Conservation (phyloP, 1,140 invertebrate genomes). For the Sinella curviseta region DNA sequence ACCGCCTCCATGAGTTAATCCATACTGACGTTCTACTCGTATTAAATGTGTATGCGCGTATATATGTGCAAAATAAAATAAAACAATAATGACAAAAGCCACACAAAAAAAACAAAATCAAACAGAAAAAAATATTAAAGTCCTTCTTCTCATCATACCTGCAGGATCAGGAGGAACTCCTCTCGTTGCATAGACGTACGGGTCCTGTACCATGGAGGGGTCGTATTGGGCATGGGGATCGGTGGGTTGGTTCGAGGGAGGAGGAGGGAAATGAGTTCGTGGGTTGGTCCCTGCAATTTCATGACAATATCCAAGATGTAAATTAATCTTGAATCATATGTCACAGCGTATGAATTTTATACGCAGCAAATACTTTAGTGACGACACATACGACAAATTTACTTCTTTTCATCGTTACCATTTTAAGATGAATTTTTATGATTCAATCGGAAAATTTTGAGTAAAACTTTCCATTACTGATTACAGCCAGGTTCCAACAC, state of each 20-base stretch:
- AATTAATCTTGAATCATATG: too few relatives aligned
- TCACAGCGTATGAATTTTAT: too few relatives aligned
- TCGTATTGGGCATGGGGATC: constrained; percentile 31
- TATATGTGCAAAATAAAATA: constrained; percentile 17
- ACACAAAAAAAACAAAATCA: not conserved
- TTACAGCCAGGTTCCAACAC: too few relatives aligned
- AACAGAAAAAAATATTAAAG: not conserved
- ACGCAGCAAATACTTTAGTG: too few relatives aligned
- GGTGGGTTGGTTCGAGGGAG: constrained; percentile 27
- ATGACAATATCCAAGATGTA: too few relatives aligned
- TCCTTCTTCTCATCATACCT: too few relatives aligned
- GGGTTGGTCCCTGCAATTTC: constrained; percentile 48
- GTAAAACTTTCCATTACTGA: too few relatives aligned
- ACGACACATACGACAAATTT: too few relatives aligned
- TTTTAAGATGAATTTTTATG: too few relatives aligned
- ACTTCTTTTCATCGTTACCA: too few relatives aligned
- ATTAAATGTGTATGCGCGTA: not conserved
- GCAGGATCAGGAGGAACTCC: constrained; percentile 45
- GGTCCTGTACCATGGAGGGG: constrained; percentile 44
- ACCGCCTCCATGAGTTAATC: constrained; percentile 36
- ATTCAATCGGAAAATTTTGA: too few relatives aligned
- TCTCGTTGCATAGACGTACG: constrained; percentile 42
- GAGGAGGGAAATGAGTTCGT: constrained; percentile 33
- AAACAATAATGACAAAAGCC: not conserved
- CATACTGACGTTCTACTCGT: not conserved